Evolutionary conservation across 2,888 invertebrate genomes (phyloP), one percentile per base, ranked within the genome.

Genomic region (Cecidostiba fungosa): DNA sequence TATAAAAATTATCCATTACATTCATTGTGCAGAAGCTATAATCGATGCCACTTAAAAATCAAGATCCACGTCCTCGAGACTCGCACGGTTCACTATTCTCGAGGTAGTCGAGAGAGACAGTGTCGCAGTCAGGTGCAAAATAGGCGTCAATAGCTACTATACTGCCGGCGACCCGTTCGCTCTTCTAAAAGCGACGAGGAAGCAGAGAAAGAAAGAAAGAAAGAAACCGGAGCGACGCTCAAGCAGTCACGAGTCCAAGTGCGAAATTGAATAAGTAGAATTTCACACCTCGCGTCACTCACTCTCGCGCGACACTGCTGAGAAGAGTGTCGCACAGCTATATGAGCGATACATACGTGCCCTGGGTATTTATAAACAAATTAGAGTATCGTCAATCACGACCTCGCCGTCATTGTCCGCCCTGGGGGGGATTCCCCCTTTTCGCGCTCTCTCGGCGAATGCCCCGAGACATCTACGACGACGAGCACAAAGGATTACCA

Each of bases 371-470:
- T 91, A 91, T 90, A 92, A 92, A 91, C 90, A 92, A 92, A 92
- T 92, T 91, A 90, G 90, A 91, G 91, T 90, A 91, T 92, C 92
- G 91, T 92, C 91, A 91, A 92, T 91, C 92, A 91, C 88, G 88
- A 85, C 87, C 5, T n/a, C 23, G 50, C 26, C 1, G 8, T 19
- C 87, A 90, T 91, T 90, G 91, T 90, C 78, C 78, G 85, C 32
- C 77, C 66, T 29, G 16, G 77, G 72, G 70, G 62, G 43, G 72
- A 36, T 74, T 76, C 79, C 80, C 79, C 70, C 47, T 62, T 76
- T 66, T 32, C 8, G 5, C 54, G 23, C 26, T 54, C 54, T 54
- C 54, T 23, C n/a, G 54, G n/a, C 43, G 23, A n/a, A 29, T 12
- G 62, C 32, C 50, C 47, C 32, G 73, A 73, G 66, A 84, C 70